Percentiles rank a stretch among this genome's conserved stretches.
Conservation (phyloP, 1,140 invertebrate species). For the Aphelinus atriplicis region DNA sequence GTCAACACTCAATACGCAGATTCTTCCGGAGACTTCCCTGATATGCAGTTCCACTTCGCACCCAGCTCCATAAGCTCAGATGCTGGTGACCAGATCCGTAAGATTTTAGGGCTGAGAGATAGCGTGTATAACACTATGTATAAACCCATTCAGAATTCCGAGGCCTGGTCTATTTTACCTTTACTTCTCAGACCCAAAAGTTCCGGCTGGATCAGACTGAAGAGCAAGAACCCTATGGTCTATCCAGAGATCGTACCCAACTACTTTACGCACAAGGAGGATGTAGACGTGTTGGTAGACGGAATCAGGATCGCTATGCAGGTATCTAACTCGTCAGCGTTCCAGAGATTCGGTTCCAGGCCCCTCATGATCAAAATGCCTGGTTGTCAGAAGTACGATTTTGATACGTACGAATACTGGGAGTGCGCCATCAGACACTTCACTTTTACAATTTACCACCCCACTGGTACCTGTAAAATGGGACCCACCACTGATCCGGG, state of each 20-base stretch:
- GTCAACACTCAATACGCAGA: constrained; percentile 86
- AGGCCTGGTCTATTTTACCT: constrained; percentile 87
- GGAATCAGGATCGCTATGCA: constrained; percentile 85
- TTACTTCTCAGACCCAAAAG: constrained; percentile 84
- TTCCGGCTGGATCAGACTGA: constrained; percentile 81
- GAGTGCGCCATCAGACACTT: constrained; percentile 84
- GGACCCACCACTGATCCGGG: constrained; percentile 78
- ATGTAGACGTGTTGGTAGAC: constrained; percentile 79
- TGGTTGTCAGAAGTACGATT: constrained; percentile 78
- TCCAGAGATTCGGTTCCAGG: constrained; percentile 81
- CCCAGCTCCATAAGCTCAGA: constrained; percentile 85
- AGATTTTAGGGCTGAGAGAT: constrained; percentile 80
- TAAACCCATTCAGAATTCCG: constrained; percentile 79
- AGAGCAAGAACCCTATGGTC: constrained; percentile 80
- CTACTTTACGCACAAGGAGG: constrained; percentile 85
- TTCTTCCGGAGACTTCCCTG: constrained; percentile 77
- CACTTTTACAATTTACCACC: constrained; percentile 88
- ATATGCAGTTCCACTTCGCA: constrained; percentile 88
- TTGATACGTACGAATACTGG: constrained; percentile 86
- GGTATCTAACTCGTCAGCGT: constrained; percentile 80
- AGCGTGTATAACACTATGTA: constrained; percentile 86
- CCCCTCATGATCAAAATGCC: constrained; percentile 83
- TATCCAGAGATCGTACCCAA: constrained; percentile 91
- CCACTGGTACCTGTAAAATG: constrained; percentile 87
- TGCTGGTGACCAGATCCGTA: constrained; percentile 78